These are phyloP conservation scores for Melitaea athalia DNA, from an alignment of 2,888 invertebrate genomes.

Conservation along the genomic window DNA sequence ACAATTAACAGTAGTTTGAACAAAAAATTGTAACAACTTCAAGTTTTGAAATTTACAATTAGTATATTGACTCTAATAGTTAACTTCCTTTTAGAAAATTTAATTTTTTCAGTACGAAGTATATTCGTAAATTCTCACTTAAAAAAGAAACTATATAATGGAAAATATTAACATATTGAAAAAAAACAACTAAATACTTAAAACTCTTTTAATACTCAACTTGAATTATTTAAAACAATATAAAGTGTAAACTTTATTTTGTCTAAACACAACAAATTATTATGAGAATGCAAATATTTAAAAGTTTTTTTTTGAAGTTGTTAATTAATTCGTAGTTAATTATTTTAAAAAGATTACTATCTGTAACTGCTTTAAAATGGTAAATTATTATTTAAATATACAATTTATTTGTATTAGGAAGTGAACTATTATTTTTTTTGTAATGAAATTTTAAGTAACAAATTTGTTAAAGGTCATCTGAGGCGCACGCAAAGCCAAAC, in stretches of 20 bases:
- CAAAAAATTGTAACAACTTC: neutral
- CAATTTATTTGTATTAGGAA: slow-evolving; percentile 3
- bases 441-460: slow-evolving; percentile 7
- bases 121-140: neutral
- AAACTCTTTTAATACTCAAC: too few relatives aligned
- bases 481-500: slow-evolving; percentile 62
- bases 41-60: neutral
- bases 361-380: neutral
- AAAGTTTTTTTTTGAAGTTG: too few relatives aligned
- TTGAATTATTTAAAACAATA: too few relatives aligned
- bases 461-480: slow-evolving; percentile 35
- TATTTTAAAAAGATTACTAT: neutral
- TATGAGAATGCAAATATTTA: too few relatives aligned
- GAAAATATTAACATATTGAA: too few relatives aligned
- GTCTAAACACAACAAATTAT: too few relatives aligned
- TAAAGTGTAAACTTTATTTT: too few relatives aligned
- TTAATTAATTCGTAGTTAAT: neutral
- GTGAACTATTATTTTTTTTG: slow-evolving; percentile 7
- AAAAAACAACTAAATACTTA: too few relatives aligned
- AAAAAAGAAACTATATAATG: too few relatives aligned
- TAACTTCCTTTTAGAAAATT: neutral
- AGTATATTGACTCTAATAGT: neutral
- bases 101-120: neutral
- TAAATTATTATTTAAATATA: neutral
- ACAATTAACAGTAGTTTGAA: neutral